These are phyloP conservation scores for Centrocercus urophasianus DNA, from an alignment of 2,113 vertebrate genomes.

Conservation along the genomic window DNA sequence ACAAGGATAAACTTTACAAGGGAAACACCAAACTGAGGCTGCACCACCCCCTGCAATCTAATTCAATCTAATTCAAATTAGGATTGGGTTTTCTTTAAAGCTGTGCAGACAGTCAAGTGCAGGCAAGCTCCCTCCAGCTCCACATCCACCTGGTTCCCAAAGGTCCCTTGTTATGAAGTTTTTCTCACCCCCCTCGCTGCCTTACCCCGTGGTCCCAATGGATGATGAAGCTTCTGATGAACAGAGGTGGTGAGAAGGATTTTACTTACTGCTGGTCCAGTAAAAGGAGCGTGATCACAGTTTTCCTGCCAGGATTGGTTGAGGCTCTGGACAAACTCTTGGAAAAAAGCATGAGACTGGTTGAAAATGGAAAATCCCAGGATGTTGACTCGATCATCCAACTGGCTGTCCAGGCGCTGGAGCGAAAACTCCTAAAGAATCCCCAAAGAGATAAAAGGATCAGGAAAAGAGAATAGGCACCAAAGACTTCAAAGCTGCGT, in stretches of 20 bases:
- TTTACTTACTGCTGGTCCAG: slow-evolving; percentile 90
- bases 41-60: background rate
- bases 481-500: background rate
- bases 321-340: slow-evolving; percentile 95
- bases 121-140: background rate
- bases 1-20: background rate
- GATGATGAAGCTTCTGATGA: background rate
- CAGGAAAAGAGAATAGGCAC: background rate
- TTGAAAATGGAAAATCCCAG: slow-evolving; percentile 98
- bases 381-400: slow-evolving; percentile 91
- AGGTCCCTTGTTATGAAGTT: background rate
- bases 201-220: too few species aligned
- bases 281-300: slow-evolving; percentile 94
- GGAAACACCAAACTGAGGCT: background rate
- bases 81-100: background rate
- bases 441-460: slow-evolving; percentile 4
- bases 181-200: too few species aligned
- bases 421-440: slow-evolving; percentile 91
- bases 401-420: slow-evolving; percentile 88
- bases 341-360: slow-evolving; percentile 92
- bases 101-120: background rate
- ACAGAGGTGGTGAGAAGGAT: background rate
- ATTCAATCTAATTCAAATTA: background rate
- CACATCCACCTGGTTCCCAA: background rate
- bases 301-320: slow-evolving; percentile 99